A percentile compares a stretch with the other conserved stretches of the same genome.
Conservation (phyloP, 1,140 invertebrate genomes). For the Subanguina moxae region DNA sequence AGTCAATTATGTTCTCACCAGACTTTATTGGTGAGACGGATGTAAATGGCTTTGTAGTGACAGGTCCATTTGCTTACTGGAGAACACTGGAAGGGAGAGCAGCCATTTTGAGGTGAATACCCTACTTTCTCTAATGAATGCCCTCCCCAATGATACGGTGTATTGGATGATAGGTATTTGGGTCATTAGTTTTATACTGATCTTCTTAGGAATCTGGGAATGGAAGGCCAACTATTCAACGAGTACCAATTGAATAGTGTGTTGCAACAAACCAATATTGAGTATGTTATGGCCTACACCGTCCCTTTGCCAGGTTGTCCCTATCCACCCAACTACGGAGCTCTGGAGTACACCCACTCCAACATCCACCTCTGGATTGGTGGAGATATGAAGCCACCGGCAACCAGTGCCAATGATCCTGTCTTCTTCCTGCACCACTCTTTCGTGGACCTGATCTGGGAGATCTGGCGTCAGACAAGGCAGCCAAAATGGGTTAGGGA, state of each 20-base stretch:
- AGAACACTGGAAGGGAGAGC: slow-evolving; percentile 52
- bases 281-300: slow-evolving; percentile 58
- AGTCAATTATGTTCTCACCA: slow-evolving; percentile 57
- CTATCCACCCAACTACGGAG: slow-evolving; percentile 48
- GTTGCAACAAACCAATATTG: slow-evolving; percentile 55
- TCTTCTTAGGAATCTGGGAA: slow-evolving; percentile 20
- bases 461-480: slow-evolving; percentile 56
- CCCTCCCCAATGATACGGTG: background rate
- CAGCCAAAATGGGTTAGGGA: slow-evolving; percentile 33
- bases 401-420: slow-evolving; percentile 32
- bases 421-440: slow-evolving; percentile 58
- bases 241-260: slow-evolving; percentile 47
- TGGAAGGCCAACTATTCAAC: slow-evolving; percentile 25
- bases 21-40: slow-evolving; percentile 59
- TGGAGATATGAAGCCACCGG: slow-evolving; percentile 49
- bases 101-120: slow-evolving; percentile 45
- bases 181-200: background rate
- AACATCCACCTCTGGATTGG: slow-evolving; percentile 59
- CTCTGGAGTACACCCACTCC: slow-evolving; percentile 53
- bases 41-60: slow-evolving; percentile 57
- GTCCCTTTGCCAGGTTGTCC: slow-evolving; percentile 53
- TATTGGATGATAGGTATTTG: background rate
- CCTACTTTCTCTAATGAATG: slow-evolving; percentile 7
- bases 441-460: slow-evolving; percentile 61
- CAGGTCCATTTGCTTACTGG: slow-evolving; percentile 60